These are phyloP conservation scores for Hartigia nigra DNA, from an alignment of 2,888 invertebrate genomes.

Conservation along the genomic window DNA sequence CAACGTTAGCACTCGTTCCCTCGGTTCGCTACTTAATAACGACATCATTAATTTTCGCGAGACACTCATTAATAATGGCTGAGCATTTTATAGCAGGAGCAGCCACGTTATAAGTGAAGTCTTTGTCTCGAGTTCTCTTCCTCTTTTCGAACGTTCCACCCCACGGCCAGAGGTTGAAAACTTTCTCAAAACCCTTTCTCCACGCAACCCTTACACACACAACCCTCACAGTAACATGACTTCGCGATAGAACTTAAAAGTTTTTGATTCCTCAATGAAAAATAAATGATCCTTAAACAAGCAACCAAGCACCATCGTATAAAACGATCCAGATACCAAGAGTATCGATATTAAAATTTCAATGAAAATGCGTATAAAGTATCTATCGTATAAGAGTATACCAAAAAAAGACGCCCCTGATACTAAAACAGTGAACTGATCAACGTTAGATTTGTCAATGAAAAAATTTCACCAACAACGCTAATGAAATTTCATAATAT, in stretches of 20 bases:
- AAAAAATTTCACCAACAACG: background rate
- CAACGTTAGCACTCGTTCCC: background rate
- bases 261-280: constrained; percentile 31
- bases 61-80: constrained; percentile 51
- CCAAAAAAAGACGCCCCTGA: background rate
- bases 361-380: too few species aligned
- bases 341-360: background rate
- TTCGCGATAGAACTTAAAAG: constrained; percentile 25
- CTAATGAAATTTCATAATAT: background rate
- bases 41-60: constrained; percentile 45
- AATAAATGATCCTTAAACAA: constrained; percentile 25
- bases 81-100: constrained; percentile 37
- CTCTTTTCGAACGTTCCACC: constrained; percentile 21
- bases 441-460: background rate
- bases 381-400: background rate
- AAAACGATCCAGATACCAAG: background rate
- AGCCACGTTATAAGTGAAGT: constrained; percentile 40
- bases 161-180: constrained; percentile 42
- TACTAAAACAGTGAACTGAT: background rate
- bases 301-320: background rate
- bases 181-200: constrained; percentile 39
- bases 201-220: constrained; percentile 26
- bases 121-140: constrained; percentile 52
- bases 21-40: constrained; percentile 11
- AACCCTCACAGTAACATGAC: constrained; percentile 24